phyloP scores from a whole-genome alignment of 2,797 vertebrate genomes.

The Fistularia commersonii region DNA sequence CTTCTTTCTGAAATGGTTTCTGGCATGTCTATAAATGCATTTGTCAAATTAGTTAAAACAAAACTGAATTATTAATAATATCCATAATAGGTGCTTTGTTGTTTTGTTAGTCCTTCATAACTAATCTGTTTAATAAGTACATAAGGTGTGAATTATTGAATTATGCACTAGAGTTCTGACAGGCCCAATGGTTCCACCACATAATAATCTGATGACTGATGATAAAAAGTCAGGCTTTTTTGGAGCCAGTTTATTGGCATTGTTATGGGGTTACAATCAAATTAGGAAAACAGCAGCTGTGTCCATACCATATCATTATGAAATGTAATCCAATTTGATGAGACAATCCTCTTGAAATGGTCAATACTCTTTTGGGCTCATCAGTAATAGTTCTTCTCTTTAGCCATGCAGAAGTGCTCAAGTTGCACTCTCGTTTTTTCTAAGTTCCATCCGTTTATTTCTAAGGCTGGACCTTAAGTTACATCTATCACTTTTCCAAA shows the following conservation, averaged over 20 bases:
- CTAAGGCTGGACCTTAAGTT: constrained; percentile 4
- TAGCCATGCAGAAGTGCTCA: constrained; percentile 26
- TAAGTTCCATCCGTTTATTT: too few species aligned
- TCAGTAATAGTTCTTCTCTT: constrained; percentile 36
- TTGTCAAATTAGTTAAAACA: too few species aligned
- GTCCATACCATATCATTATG: constrained; percentile 67
- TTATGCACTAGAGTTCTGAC: constrained; percentile 32
- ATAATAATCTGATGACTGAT: constrained; percentile 65
- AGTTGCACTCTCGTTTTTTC: constrained; percentile 22
- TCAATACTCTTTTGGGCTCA: constrained; percentile 41
- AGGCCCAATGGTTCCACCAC: constrained; percentile 34
- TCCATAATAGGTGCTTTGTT: constrained; percentile 9
- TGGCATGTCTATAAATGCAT: background rate
- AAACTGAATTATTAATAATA: constrained; percentile 5
- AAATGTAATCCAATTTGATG: constrained; percentile 72
- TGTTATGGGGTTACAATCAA: constrained; percentile 66
- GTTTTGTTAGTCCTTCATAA: constrained; percentile 21
- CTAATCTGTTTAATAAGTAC: constrained; percentile 30
- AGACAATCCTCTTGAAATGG: constrained; percentile 65
- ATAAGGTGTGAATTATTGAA: constrained; percentile 43
- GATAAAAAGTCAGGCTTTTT: constrained; percentile 66
- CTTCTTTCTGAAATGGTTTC: background rate
- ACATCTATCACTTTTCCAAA: too few species aligned
- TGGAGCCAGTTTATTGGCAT: constrained; percentile 63
- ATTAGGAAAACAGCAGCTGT: constrained; percentile 76